Evolutionary conservation across 2,113 vertebrate genomes (phyloP).

Genomic region (Dolichotis patagonum): DNA sequence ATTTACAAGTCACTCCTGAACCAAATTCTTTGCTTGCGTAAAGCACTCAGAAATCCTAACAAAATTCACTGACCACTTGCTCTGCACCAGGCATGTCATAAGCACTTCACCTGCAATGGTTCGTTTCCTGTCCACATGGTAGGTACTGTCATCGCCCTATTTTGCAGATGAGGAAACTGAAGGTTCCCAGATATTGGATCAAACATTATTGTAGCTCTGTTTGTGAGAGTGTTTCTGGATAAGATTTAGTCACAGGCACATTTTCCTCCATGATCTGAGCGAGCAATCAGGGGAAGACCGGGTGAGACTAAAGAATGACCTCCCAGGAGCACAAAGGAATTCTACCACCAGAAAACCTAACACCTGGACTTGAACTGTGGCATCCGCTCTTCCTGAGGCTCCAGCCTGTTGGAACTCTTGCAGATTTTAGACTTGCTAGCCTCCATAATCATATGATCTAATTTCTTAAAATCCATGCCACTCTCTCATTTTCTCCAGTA

Average conservation of each 20-base stretch:
- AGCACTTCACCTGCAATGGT: too few species aligned
- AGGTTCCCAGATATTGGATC: neutral
- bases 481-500: neutral
- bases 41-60: neutral
- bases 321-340: neutral
- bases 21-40: neutral
- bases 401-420: neutral
- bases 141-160: neutral
- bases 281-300: neutral
- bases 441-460: neutral
- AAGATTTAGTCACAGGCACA: constrained; percentile 9
- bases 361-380: neutral
- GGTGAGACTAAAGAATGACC: neutral
- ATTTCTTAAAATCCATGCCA: neutral
- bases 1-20: neutral
- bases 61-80: neutral
- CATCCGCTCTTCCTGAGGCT: neutral
- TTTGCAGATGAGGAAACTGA: neutral
- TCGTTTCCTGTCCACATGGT: neutral
- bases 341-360: neutral
- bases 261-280: neutral
- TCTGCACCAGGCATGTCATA: neutral
- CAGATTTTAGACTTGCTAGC: neutral
- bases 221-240: neutral
- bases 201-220: neutral